These are phyloP conservation scores for Drosophila persimilis DNA, from an alignment of 1,140 invertebrate genomes.

Conservation along the genomic window DNA sequence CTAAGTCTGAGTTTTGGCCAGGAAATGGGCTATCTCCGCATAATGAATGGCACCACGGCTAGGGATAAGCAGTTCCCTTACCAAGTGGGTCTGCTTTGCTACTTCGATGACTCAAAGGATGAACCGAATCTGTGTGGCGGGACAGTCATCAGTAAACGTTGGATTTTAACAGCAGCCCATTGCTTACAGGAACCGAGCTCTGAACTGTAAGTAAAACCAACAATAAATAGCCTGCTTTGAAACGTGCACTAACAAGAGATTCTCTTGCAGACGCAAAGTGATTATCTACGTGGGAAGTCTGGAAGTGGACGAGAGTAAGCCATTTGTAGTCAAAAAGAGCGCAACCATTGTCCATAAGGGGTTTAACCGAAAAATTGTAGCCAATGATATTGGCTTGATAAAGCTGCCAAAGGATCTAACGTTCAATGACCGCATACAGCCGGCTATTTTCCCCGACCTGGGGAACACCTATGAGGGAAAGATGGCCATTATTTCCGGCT, in stretches of 20 bases:
- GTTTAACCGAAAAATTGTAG: slow-evolving; percentile 25
- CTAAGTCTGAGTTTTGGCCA: slow-evolving; percentile 9
- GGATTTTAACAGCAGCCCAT: slow-evolving; percentile 63
- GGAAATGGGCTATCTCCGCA: slow-evolving; percentile 38
- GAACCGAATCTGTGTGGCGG: slow-evolving; percentile 44
- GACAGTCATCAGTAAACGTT: slow-evolving; percentile 36
- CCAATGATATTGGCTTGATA: slow-evolving; percentile 49
- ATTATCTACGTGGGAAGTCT: slow-evolving; percentile 29
- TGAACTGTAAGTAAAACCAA: slow-evolving; percentile 28
- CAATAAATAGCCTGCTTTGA: background rate
- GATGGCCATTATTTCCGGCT: slow-evolving; percentile 35
- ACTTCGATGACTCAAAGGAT: slow-evolving; percentile 7
- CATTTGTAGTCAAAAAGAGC: slow-evolving; percentile 5
- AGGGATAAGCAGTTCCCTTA: slow-evolving; percentile 41
- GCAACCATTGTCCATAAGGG: slow-evolving; percentile 32
- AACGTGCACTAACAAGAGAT: too few species aligned
- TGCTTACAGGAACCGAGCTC: slow-evolving; percentile 36
- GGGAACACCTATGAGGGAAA: background rate
- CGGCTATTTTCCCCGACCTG: slow-evolving; percentile 29
- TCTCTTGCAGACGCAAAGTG: slow-evolving; percentile 17
- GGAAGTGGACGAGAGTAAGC: background rate
- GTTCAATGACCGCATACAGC: slow-evolving; percentile 9
- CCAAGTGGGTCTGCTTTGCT: slow-evolving; percentile 35
- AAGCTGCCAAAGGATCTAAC: slow-evolving; percentile 23
- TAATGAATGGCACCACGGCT: slow-evolving; percentile 47